phyloP scores from a whole-genome alignment of 2,113 vertebrate genomes.

The Orthonyx spaldingii region DNA sequence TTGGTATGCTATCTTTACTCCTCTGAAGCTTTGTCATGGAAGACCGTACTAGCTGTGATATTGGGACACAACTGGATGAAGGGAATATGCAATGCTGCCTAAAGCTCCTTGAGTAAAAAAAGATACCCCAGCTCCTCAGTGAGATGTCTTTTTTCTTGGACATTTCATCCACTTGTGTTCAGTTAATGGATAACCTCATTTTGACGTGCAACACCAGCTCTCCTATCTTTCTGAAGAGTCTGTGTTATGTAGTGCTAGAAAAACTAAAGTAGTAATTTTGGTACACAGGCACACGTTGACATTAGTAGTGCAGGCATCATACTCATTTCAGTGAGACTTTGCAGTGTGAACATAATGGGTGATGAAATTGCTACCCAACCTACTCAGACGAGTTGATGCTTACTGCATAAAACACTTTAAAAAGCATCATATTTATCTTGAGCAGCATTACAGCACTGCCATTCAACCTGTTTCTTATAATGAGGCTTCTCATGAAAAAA shows the following conservation, averaged over 20 bases:
- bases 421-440: background rate
- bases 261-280: background rate
- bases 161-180: background rate
- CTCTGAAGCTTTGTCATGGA: background rate
- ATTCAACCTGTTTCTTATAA: background rate
- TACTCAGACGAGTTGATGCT: background rate
- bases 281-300: background rate
- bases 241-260: background rate
- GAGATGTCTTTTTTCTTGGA: background rate
- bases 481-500: background rate
- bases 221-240: background rate
- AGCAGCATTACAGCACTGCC: background rate
- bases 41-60: background rate
- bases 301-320: background rate
- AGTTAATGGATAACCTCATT: background rate
- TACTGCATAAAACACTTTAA: background rate
- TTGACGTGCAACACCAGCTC: background rate
- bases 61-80: background rate
- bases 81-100: background rate
- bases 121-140: background rate
- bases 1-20: background rate
- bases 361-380: background rate
- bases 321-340: background rate
- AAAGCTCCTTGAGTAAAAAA: background rate
- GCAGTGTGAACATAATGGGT: background rate